A percentile compares a stretch with the other conserved stretches of the same genome.
These are phyloP conservation scores for Todiramphus chloris DNA, from an alignment of 2,113 vertebrate species.

Conservation along the genomic window DNA sequence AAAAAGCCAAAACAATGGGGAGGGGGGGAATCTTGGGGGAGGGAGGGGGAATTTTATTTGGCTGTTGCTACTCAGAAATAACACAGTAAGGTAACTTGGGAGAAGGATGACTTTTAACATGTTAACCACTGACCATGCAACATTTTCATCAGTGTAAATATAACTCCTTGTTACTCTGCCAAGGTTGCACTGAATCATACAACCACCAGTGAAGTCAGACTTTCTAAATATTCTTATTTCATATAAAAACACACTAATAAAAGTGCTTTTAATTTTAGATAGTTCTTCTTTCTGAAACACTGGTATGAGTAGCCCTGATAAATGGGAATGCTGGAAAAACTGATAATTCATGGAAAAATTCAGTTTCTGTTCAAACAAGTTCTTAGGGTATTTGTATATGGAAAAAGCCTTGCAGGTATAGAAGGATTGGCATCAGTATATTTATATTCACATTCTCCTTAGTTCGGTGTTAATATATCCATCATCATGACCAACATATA, in stretches of 20 bases:
- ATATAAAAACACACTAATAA: slow-evolving; percentile 19
- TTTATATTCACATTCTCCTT: slow-evolving; percentile 17
- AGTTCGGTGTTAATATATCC: slow-evolving; percentile 27
- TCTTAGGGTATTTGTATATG: neutral
- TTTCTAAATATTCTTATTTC: slow-evolving; percentile 56
- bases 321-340: neutral
- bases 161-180: slow-evolving; percentile 19
- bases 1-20: neutral
- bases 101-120: slow-evolving; percentile 47
- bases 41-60: neutral
- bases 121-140: slow-evolving; percentile 44
- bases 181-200: slow-evolving; percentile 51
- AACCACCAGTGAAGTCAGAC: slow-evolving; percentile 50
- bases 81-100: slow-evolving; percentile 23
- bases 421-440: slow-evolving; percentile 10
- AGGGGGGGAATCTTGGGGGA: neutral
- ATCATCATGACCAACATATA: neutral
- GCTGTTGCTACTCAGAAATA: slow-evolving; percentile 22
- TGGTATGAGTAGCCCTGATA: neutral
- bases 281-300: neutral
- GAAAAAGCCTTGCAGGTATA: neutral
- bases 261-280: slow-evolving; percentile 25
- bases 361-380: slow-evolving; percentile 31
- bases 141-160: slow-evolving; percentile 49
- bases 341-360: slow-evolving; percentile 3